Percentiles rank a stretch among this genome's conserved stretches.
Conservation (phyloP, 2,797 vertebrate genomes). For the Syndactyla subalaris region DNA sequence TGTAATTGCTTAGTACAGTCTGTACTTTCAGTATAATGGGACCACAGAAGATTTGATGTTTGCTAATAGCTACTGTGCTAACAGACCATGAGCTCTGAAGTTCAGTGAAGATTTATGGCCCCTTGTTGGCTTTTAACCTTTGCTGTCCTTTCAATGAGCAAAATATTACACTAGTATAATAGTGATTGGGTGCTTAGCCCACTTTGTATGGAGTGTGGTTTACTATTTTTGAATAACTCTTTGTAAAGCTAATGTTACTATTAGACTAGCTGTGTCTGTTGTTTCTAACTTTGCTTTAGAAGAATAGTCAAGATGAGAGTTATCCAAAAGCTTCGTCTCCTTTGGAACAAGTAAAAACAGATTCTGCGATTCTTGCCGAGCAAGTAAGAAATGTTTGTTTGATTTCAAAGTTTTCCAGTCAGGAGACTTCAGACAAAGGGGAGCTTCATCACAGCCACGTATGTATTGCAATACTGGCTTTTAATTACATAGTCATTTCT, state of each 20-base stretch:
- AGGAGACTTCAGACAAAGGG: slow-evolving; percentile 33
- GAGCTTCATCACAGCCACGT: slow-evolving; percentile 28
- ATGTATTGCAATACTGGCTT: slow-evolving; percentile 24
- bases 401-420: slow-evolving; percentile 45
- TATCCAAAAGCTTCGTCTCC: slow-evolving; percentile 72
- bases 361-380: slow-evolving; percentile 68
- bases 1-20: slow-evolving; percentile 18
- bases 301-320: slow-evolving; percentile 66
- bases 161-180: not conserved
- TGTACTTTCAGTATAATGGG: not conserved
- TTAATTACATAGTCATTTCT: not conserved
- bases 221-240: slow-evolving; percentile 22
- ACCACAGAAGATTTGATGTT: slow-evolving; percentile 2
- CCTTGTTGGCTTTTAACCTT: slow-evolving; percentile 45
- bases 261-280: slow-evolving; percentile 24
- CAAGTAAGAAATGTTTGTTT: slow-evolving; percentile 74
- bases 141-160: slow-evolving; percentile 9
- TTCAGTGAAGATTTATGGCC: slow-evolving; percentile 24
- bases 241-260: not conserved
- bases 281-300: slow-evolving; percentile 70
- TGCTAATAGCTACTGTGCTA: slow-evolving; percentile 22
- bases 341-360: slow-evolving; percentile 72
- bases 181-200: not conserved
- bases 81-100: not conserved
- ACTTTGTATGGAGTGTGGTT: not conserved